Evolutionary conservation across 2,113 vertebrate genomes (phyloP).

Genomic region (Rhipidura dahli): DNA sequence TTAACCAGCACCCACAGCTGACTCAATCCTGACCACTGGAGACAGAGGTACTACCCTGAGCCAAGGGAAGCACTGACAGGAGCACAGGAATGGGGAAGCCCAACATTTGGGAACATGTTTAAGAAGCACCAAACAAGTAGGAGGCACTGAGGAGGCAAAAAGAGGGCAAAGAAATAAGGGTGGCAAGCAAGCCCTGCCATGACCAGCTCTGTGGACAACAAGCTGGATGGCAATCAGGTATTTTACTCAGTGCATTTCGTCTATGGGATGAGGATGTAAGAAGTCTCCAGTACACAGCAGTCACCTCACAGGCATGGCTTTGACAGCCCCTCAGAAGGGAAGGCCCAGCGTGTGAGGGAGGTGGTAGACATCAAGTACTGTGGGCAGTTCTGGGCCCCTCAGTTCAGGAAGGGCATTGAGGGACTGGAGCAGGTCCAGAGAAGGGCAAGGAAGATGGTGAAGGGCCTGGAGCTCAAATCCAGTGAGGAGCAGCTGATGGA

Average conservation of each 20-base stretch:
- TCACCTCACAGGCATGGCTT: fast-evolving
- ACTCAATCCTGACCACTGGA: fast-evolving
- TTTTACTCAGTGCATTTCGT: fast-evolving
- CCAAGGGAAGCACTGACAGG: too few species aligned
- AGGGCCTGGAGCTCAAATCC: not conserved
- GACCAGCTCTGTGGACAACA: not conserved
- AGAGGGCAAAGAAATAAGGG: not conserved
- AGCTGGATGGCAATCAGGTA: fast-evolving
- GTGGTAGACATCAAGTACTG: fast-evolving
- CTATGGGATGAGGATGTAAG: fast-evolving
- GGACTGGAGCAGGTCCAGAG: not conserved
- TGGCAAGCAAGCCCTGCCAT: fast-evolving
- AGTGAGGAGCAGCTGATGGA: not conserved
- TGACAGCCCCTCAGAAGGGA: fast-evolving
- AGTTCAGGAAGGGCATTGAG: not conserved
- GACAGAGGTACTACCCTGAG: too few species aligned
- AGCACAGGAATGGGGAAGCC: fast-evolving
- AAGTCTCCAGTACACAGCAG: fast-evolving
- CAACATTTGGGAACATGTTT: not conserved
- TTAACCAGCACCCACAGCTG: not conserved
- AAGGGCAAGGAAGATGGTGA: not conserved
- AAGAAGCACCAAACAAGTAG: fast-evolving
- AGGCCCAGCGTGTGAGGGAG: not conserved
- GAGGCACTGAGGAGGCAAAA: fast-evolving
- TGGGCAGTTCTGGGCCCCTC: too few species aligned